phyloP scores from a whole-genome alignment of 2,888 invertebrate species.

The Kryphioiulus occultus region DNA sequence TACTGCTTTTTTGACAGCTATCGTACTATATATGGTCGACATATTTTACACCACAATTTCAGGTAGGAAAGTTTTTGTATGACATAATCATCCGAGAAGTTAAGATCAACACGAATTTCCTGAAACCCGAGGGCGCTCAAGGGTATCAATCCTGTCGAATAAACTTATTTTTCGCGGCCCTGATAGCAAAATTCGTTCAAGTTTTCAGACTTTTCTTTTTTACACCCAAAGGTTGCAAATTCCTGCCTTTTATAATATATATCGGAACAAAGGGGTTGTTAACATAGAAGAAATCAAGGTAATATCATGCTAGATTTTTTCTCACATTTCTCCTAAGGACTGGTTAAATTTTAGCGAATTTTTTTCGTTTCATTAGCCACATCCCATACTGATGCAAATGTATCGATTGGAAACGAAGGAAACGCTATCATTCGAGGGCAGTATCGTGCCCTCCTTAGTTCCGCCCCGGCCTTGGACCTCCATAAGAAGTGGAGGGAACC shows the following conservation, averaged over 20 bases:
- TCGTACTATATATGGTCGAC: not conserved
- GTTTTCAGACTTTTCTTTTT: not conserved
- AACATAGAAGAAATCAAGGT: constrained; percentile 51
- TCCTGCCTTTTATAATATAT: constrained; percentile 48
- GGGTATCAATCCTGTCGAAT: not conserved
- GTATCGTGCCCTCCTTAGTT: constrained; percentile 75
- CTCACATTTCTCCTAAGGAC: too few species aligned
- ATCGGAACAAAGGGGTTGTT: constrained; percentile 46
- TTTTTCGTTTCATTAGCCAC: constrained; percentile 71
- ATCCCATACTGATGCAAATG: constrained; percentile 76
- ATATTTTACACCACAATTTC: constrained; percentile 41
- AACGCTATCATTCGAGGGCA: constrained; percentile 75
- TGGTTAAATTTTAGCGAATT: too few species aligned
- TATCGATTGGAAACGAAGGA: constrained; percentile 74
- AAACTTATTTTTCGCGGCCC: not conserved
- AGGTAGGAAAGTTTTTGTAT: constrained; percentile 84
- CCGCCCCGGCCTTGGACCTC: constrained; percentile 89
- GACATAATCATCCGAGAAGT: constrained; percentile 85
- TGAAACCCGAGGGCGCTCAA: not conserved
- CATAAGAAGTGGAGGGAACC: constrained; percentile 75
- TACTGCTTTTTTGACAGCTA: not conserved
- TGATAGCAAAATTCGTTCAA: too few species aligned
- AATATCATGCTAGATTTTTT: not conserved
- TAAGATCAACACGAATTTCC: constrained; percentile 78
- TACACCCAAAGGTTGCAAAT: constrained; percentile 31